Evolutionary conservation across 64 coral and sea anemone species (phyloP).

Genomic region (Montipora capricornis): DNA sequence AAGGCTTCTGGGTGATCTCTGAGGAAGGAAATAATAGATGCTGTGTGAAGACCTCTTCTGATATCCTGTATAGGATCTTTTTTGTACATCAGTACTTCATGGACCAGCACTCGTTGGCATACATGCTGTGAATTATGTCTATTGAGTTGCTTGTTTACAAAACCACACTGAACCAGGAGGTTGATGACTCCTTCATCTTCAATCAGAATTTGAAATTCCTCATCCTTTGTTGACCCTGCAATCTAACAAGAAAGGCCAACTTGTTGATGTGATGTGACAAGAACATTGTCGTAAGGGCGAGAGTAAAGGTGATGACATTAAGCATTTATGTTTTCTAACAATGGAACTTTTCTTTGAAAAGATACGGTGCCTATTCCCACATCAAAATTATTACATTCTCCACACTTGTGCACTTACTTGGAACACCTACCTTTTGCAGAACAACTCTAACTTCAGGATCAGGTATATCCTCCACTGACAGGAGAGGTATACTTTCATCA

Average conservation of each 20-base stretch:
- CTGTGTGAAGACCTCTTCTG: neutral
- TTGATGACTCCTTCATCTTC: neutral
- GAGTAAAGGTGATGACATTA: neutral
- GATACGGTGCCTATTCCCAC: neutral
- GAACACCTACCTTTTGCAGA: constrained; percentile 5
- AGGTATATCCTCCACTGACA: constrained; percentile 12
- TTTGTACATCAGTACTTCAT: neutral
- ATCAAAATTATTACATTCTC: too few species aligned
- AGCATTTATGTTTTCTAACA: neutral
- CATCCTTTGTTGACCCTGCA: constrained; percentile 3
- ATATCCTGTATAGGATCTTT: constrained; percentile 7
- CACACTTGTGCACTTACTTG: neutral
- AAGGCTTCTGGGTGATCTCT: neutral
- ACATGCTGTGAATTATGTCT: neutral
- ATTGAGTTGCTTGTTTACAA: neutral
- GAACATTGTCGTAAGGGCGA: neutral
- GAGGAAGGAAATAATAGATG: constrained; percentile 4
- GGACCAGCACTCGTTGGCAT: too few species aligned
- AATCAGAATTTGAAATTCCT: neutral
- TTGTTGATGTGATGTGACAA: constrained; percentile 1
- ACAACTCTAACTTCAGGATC: constrained; percentile 19
- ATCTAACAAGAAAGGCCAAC: neutral
- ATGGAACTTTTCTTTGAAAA: too few species aligned
- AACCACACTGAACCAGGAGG: constrained; percentile 3
- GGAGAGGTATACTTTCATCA: constrained; percentile 6